Conservation (phyloP, 1,140 invertebrate genomes). For the Leptinotarsa lineolata region DNA sequence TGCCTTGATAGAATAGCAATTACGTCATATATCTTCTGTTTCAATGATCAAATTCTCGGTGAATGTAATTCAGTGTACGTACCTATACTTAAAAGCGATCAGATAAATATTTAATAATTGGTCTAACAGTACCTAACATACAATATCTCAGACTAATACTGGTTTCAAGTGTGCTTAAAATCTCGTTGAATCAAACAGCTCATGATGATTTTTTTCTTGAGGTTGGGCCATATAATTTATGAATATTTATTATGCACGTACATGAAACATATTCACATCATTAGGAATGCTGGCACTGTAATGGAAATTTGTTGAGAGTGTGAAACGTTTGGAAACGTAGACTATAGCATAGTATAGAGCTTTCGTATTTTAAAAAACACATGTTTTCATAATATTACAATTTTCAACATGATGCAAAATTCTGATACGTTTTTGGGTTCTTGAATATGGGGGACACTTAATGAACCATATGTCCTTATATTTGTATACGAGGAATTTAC, state of each 20-base stretch:
- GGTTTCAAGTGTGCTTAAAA: not conserved
- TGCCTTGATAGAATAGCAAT: slow-evolving; percentile 8
- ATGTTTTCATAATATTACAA: no score
- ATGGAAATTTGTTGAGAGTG: no score
- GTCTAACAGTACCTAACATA: slow-evolving; percentile 24
- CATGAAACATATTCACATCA: no score
- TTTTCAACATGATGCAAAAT: no score
- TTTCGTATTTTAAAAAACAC: no score
- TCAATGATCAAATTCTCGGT: slow-evolving; percentile 2
- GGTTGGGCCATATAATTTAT: slow-evolving; percentile 5
- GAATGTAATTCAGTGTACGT: not conserved
- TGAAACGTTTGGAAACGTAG: no score
- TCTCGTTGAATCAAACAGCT: slow-evolving; percentile 1
- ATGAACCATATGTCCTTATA: no score
- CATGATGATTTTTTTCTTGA: not conserved
- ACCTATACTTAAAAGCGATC: slow-evolving; percentile 14
- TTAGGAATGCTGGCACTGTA: no score
- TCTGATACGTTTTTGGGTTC: no score
- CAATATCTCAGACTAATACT: slow-evolving; percentile 9
- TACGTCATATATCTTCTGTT: slow-evolving; percentile 6
- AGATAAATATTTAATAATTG: slow-evolving; percentile 32
- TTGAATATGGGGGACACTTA: no score
- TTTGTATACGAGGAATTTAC: no score
- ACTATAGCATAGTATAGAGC: no score
- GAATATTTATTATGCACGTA: not conserved